Conservation (phyloP, 1,140 invertebrate genomes). For the Apis cerana region DNA sequence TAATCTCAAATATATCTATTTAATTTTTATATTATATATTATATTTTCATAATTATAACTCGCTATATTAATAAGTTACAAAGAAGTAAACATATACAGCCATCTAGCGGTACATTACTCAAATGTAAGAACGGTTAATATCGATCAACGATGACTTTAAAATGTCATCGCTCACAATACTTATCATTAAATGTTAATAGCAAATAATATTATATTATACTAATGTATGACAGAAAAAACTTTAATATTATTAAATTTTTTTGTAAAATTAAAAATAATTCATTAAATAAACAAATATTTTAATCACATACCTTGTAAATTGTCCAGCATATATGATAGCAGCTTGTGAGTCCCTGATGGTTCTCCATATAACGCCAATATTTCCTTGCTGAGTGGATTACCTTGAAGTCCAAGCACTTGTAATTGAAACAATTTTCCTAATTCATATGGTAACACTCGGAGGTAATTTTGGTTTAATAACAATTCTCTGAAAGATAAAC, state of each 20-base stretch:
- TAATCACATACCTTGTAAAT: conserved; percentile 91
- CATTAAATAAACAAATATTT: not conserved
- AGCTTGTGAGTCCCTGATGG: conserved; percentile 96
- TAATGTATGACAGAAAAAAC: not conserved
- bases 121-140: conserved; percentile 8
- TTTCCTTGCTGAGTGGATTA: conserved; percentile 96
- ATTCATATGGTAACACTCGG: conserved; percentile 95
- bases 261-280: not conserved
- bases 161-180: not conserved
- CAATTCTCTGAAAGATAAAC: conserved; percentile 89
- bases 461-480: conserved; percentile 97
- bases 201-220: not conserved
- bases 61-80: not conserved
- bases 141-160: conserved; percentile 1
- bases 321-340: conserved; percentile 95
- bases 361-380: conserved; percentile 95
- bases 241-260: not conserved
- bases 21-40: too few species aligned
- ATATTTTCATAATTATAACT: not conserved
- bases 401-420: conserved; percentile 94
- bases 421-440: conserved; percentile 98
- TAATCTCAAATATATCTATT: too few species aligned
- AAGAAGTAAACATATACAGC: not conserved
- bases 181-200: conserved; percentile 5
- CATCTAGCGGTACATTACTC: not conserved